These are phyloP conservation scores for Eueides isabella DNA, from an alignment of 1,140 invertebrate species.

Conservation along the genomic window DNA sequence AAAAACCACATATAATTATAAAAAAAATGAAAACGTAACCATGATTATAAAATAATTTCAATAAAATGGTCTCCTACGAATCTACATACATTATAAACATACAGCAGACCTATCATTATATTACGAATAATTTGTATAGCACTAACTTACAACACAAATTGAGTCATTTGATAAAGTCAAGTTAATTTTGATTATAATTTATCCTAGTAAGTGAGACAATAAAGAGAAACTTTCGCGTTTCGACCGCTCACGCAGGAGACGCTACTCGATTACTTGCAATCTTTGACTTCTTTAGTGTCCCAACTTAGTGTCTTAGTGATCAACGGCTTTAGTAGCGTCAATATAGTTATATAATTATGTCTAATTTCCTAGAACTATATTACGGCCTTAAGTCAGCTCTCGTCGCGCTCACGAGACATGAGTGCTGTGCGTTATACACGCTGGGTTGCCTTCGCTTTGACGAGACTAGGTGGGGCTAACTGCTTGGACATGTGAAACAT, in stretches of 20 bases:
- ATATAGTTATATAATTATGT: conserved; percentile 11
- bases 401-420: conserved; percentile 10
- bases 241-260: not conserved
- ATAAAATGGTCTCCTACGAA: conserved; percentile 55
- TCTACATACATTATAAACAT: conserved; percentile 60
- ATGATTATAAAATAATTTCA: conserved; percentile 47
- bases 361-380: conserved; percentile 3
- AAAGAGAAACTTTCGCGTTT: conserved; percentile 27
- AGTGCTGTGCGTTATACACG: not conserved
- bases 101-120: conserved; percentile 58
- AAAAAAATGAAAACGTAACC: conserved; percentile 45
- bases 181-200: conserved; percentile 35
- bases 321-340: conserved; percentile 13
- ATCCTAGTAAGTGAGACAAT: conserved; percentile 43
- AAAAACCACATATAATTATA: conserved; percentile 64
- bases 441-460: conserved; percentile 2
- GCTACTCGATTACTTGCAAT: not conserved
- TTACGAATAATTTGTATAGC: conserved; percentile 66
- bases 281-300: conserved; percentile 37
- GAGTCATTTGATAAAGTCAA: conserved; percentile 34
- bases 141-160: conserved; percentile 50
- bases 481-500: not conserved
- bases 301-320: conserved; percentile 20
- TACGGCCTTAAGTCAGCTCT: conserved; percentile 12
- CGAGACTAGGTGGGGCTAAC: not conserved